These are phyloP conservation scores for Rhynchomys soricoides DNA, from an alignment of 2,113 vertebrate genomes.

Conservation along the genomic window DNA sequence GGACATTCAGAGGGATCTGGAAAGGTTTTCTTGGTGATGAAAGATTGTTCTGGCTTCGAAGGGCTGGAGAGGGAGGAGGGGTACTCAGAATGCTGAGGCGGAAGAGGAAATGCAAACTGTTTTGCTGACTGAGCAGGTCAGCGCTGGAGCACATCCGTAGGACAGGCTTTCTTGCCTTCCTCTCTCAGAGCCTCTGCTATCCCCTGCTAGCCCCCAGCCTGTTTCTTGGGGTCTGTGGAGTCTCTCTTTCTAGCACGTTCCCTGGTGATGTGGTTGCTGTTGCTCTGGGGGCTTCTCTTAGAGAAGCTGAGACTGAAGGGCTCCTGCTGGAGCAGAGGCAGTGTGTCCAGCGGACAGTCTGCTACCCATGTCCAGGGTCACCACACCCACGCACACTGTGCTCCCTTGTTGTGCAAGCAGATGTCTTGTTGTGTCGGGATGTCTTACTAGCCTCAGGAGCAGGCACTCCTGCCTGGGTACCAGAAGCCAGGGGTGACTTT, in stretches of 20 bases:
- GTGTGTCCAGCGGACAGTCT: rapidly evolving
- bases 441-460: neutral
- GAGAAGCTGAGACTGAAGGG: neutral
- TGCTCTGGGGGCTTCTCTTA: neutral
- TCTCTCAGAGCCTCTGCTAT: neutral
- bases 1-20: neutral
- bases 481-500: neutral
- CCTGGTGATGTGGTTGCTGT: neutral
- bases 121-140: neutral
- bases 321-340: too few species aligned
- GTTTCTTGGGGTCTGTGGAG: neutral
- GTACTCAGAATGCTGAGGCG: rapidly evolving
- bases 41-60: neutral
- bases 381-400: rapidly evolving
- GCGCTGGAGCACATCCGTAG: neutral
- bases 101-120: neutral
- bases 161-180: too few species aligned
- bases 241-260: neutral
- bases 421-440: too few species aligned
- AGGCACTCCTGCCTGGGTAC: rapidly evolving
- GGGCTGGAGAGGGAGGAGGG: neutral
- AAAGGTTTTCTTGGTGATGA: neutral
- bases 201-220: neutral
- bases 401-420: too few species aligned
- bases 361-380: rapidly evolving